phyloP scores from a whole-genome alignment of 2,888 invertebrate species.

The Agrochola lychnidis region DNA sequence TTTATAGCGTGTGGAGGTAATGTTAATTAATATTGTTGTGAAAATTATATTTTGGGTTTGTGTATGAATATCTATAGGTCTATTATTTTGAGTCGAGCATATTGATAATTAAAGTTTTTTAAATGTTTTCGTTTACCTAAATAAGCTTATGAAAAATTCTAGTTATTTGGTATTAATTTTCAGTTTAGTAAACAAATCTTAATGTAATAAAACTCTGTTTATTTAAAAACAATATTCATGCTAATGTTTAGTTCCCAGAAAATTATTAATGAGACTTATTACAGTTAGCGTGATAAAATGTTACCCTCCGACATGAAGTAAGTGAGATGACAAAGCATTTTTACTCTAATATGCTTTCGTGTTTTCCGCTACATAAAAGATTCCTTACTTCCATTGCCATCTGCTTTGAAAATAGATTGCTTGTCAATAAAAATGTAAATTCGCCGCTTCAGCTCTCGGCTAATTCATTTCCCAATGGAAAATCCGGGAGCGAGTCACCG shows the following conservation, averaged over 20 bases:
- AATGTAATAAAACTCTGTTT: not conserved
- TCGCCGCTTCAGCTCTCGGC: slow-evolving; percentile 87
- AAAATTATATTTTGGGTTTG: slow-evolving; percentile 13
- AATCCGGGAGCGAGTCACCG: slow-evolving; percentile 88
- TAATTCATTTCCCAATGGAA: slow-evolving; percentile 90
- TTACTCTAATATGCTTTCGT: slow-evolving; percentile 65
- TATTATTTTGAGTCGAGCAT: not conserved
- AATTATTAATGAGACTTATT: slow-evolving; percentile 16
- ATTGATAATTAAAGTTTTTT: not conserved
- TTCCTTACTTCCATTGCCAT: slow-evolving; percentile 83
- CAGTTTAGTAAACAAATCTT: not conserved
- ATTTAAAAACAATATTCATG: not conserved
- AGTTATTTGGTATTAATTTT: not conserved
- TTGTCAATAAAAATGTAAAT: slow-evolving; percentile 91
- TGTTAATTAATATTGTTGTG: slow-evolving; percentile 49
- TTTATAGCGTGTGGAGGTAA: slow-evolving; percentile 59
- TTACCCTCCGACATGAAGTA: slow-evolving; percentile 13
- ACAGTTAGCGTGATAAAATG: slow-evolving; percentile 6
- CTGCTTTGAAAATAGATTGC: slow-evolving; percentile 88
- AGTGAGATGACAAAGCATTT: slow-evolving; percentile 47
- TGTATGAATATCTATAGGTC: not conserved
- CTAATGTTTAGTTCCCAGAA: not conserved
- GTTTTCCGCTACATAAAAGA: slow-evolving; percentile 78
- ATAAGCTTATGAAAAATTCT: not conserved
- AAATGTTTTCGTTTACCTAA: not conserved